These are phyloP conservation scores for Hemiscyllium ocellatum DNA, from an alignment of 2,113 vertebrate genomes.

Conservation along the genomic window DNA sequence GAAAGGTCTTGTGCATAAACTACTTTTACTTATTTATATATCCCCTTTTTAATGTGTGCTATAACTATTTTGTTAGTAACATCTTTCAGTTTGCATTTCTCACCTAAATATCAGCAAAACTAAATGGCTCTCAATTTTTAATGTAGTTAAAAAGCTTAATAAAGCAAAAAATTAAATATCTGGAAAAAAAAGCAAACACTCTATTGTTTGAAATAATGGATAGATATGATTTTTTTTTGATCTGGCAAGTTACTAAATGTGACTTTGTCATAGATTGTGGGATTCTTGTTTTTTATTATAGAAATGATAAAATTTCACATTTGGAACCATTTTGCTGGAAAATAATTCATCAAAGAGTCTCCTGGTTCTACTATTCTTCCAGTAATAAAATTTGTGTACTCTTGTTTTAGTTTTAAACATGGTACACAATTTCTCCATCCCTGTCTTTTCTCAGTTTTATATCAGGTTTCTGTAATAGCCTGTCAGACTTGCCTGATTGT, in stretches of 20 bases:
- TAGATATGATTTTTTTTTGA: not conserved
- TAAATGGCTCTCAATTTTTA: not conserved
- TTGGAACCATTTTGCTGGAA: not conserved
- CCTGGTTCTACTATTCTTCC: not conserved
- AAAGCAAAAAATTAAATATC: not conserved
- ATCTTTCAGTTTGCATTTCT: not conserved
- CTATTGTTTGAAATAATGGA: not conserved
- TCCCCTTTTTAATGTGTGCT: not conserved
- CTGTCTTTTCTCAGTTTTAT: conserved; percentile 6
- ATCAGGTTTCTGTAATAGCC: conserved; percentile 31
- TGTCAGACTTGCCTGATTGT: conserved; percentile 22
- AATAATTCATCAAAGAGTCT: not conserved
- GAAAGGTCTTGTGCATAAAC: not conserved
- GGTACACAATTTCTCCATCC: not conserved
- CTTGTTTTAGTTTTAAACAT: not conserved
- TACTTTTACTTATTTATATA: not conserved
- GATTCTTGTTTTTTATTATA: not conserved
- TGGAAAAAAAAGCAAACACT: not conserved
- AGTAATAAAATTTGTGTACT: conserved; percentile 2
- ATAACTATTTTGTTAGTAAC: not conserved
- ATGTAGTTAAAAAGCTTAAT: not conserved
- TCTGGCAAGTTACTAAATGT: not conserved
- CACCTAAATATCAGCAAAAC: not conserved
- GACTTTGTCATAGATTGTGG: not conserved
- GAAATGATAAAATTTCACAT: conserved; percentile 3